Percentiles rank a stretch among this genome's conserved stretches.
These are phyloP conservation scores for Drosophila testacea DNA, from an alignment of 2,888 invertebrate species.

Conservation along the genomic window DNA sequence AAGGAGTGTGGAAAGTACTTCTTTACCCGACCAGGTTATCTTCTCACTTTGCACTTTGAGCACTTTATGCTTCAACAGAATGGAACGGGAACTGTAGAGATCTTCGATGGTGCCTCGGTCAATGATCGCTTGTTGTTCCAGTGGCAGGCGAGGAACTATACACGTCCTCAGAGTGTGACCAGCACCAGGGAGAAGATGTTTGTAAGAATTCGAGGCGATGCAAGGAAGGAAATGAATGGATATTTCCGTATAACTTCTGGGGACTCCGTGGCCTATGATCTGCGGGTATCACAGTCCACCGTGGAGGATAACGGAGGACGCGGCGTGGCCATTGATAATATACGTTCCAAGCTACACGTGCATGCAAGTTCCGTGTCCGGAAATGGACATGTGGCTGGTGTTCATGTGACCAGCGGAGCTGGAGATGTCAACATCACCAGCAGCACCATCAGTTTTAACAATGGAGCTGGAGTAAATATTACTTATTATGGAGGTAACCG, in stretches of 20 bases:
- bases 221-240: constrained; percentile 90
- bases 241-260: constrained; percentile 93
- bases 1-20: constrained; percentile 93
- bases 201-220: constrained; percentile 91
- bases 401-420: constrained; percentile 95
- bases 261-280: constrained; percentile 91
- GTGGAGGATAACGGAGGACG: constrained; percentile 96
- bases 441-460: constrained; percentile 95
- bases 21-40: constrained; percentile 91
- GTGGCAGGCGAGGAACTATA: constrained; percentile 92
- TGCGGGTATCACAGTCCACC: constrained; percentile 93
- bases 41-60: constrained; percentile 94
- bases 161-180: constrained; percentile 95
- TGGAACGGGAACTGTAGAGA: constrained; percentile 90
- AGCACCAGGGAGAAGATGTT: constrained; percentile 92
- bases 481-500: constrained; percentile 97
- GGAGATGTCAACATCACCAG: constrained; percentile 97
- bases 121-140: constrained; percentile 90
- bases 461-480: constrained; percentile 97
- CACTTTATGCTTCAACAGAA: constrained; percentile 92
- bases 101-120: constrained; percentile 91
- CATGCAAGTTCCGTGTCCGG: constrained; percentile 93
- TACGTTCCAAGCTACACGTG: constrained; percentile 95
- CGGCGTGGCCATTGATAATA: constrained; percentile 96
- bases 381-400: constrained; percentile 95